A percentile compares a stretch with the other conserved stretches of the same genome.
Conservation (phyloP, 2,888 invertebrate genomes). For the Vesta saturnalis region DNA sequence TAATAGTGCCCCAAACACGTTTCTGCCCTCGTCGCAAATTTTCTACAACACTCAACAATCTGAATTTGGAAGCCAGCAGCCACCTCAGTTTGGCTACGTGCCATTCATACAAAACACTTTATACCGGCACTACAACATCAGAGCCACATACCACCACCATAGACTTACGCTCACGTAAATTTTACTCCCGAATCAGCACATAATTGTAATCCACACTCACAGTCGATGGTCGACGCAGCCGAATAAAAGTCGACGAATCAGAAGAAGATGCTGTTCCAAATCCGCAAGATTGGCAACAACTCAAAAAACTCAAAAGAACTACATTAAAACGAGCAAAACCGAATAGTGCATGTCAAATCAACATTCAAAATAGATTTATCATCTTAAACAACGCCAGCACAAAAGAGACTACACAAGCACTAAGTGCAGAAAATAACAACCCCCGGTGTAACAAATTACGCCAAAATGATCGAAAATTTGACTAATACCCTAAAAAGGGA, state of each 20-base stretch:
- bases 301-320: not conserved
- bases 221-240: not conserved
- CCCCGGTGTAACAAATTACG: not conserved
- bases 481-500: not conserved
- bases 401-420: not conserved
- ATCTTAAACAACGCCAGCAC: not conserved
- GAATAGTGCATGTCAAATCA: not conserved
- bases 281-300: not conserved
- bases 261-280: not conserved
- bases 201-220: not conserved
- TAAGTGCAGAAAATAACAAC: not conserved
- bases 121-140: not conserved
- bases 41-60: not conserved
- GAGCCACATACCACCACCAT: not conserved
- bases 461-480: constrained; percentile 4
- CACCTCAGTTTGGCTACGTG: not conserved
- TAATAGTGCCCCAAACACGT: constrained; percentile 1
- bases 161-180: not conserved
- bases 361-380: not conserved
- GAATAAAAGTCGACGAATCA: not conserved
- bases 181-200: not conserved
- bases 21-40: not conserved
- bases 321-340: not conserved
- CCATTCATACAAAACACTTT: not conserved
- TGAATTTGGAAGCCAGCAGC: not conserved